phyloP scores from a whole-genome alignment of 2,888 invertebrate species.

The Acronicta leporina region DNA sequence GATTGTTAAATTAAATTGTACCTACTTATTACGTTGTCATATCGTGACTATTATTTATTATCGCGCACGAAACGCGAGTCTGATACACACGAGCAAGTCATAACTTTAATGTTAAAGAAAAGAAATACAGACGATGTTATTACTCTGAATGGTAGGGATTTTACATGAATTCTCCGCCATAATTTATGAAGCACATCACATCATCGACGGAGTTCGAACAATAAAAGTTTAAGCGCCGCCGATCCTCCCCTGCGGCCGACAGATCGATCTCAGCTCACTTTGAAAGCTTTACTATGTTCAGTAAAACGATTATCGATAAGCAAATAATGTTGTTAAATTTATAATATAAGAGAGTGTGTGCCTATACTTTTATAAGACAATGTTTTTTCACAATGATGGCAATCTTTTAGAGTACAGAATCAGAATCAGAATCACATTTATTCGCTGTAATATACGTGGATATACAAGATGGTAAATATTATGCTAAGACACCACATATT shows the following conservation, averaged over 20 bases:
- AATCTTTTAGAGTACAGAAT: no score
- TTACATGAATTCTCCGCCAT: slow-evolving; percentile 11
- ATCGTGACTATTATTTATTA: slow-evolving; percentile 13
- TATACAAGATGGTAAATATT: no score
- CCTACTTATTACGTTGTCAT: no score
- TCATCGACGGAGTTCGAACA: slow-evolving; percentile 34
- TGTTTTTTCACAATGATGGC: not conserved
- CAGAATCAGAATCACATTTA: no score
- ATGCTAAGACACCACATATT: no score
- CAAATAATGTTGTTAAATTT: slow-evolving; percentile 33
- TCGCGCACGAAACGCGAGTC: slow-evolving; percentile 5
- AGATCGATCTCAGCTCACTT: slow-evolving; percentile 37
- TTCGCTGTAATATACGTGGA: no score
- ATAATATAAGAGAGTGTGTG: slow-evolving; percentile 11
- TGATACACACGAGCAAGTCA: slow-evolving; percentile 3
- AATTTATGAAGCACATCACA: slow-evolving; percentile 26
- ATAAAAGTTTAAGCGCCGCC: slow-evolving; percentile 41
- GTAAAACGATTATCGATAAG: slow-evolving; percentile 47
- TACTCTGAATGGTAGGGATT: slow-evolving; percentile 1
- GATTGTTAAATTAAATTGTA: no score
- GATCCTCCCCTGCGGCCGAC: slow-evolving; percentile 8
- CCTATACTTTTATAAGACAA: not conserved
- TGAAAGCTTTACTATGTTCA: slow-evolving; percentile 52
- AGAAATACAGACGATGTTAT: slow-evolving; percentile 4
- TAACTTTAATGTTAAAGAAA: slow-evolving; percentile 23